Evolutionary conservation across 2,888 invertebrate genomes (phyloP).

Genomic region (Phengaris arion): DNA sequence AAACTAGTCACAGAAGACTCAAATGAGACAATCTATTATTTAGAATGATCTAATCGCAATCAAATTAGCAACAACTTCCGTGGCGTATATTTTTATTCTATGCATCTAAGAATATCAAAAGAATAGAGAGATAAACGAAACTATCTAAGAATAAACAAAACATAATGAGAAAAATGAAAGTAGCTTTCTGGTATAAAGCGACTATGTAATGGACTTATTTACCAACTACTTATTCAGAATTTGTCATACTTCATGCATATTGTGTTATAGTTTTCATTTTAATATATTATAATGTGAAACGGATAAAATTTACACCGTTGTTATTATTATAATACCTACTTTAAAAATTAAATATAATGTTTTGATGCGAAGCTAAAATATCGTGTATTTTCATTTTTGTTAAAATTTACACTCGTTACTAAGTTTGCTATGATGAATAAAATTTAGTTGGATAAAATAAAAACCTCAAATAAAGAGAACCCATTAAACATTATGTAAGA

Average conservation of each 20-base stretch:
- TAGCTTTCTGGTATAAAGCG: not conserved
- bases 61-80: conserved; percentile 6
- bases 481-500: too few species aligned
- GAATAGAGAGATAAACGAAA: not conserved
- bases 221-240: conserved; percentile 22
- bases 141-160: not conserved
- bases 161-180: conserved; percentile 9
- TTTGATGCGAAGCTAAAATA: conserved; percentile 1
- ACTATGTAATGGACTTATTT: conserved; percentile 5
- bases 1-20: conserved; percentile 12
- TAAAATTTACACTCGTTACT: not conserved
- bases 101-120: not conserved
- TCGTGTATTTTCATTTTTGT: not conserved
- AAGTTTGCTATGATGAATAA: too few species aligned
- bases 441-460: too few species aligned
- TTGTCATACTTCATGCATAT: conserved; percentile 11
- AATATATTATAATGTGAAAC: conserved; percentile 13
- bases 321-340: not conserved
- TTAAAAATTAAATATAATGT: not conserved
- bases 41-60: conserved; percentile 7
- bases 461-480: too few species aligned
- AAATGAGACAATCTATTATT: conserved; percentile 16
- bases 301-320: not conserved
- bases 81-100: not conserved
- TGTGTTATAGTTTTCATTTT: conserved; percentile 20